These are phyloP conservation scores for Caenorhabditis inopinata DNA, from an alignment of 1,140 invertebrate genomes.

Conservation along the genomic window DNA sequence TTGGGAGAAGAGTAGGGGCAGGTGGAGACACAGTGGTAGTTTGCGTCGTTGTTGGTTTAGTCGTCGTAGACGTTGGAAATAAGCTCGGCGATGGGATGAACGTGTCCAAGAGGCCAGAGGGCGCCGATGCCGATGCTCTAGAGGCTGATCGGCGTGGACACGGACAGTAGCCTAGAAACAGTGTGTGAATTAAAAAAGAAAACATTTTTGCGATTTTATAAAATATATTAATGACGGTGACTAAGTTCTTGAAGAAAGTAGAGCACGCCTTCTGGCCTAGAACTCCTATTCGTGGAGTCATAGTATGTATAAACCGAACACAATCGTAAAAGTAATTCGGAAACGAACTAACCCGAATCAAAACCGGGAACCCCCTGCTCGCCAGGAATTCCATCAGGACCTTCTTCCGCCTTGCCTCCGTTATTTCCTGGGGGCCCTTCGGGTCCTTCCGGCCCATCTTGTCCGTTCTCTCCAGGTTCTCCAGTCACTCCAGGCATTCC, in stretches of 20 bases:
- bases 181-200: too few relatives aligned
- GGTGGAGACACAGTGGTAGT: background rate
- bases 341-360: slow-evolving; percentile 21
- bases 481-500: slow-evolving; percentile 20
- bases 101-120: background rate
- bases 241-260: too few relatives aligned
- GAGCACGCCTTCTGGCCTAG: too few relatives aligned
- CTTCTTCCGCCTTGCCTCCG: background rate
- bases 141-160: background rate
- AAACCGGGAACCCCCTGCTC: slow-evolving; percentile 37
- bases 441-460: slow-evolving; percentile 12
- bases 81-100: background rate
- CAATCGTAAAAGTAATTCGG: too few relatives aligned
- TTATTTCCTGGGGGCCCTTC: slow-evolving; percentile 16
- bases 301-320: too few relatives aligned
- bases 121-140: background rate
- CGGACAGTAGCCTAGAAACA: background rate
- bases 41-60: background rate
- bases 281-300: too few relatives aligned
- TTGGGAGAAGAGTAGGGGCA: background rate
- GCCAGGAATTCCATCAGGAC: slow-evolving; percentile 2
- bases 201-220: too few relatives aligned
- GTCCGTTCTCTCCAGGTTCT: background rate
- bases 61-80: background rate
- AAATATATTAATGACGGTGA: too few relatives aligned